Evolutionary conservation across 1,140 invertebrate genomes (phyloP), one percentile per base, ranked within the genome.

Genomic region (Drosophila nigromelanica): DNA sequence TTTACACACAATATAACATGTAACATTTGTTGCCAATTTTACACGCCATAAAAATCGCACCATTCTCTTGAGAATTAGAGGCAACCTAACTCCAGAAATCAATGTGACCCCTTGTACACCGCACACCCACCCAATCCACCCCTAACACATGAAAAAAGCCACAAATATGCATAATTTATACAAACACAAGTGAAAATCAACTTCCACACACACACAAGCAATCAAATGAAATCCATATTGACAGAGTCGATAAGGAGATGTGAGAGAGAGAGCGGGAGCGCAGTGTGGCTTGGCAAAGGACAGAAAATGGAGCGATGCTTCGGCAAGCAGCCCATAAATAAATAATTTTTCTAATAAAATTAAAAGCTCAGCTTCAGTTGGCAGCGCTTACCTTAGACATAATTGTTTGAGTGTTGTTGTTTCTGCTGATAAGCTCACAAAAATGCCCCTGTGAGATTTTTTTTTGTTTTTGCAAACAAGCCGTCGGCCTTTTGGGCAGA

Each of bases 91-190:
- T 58, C 51, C 52, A 43, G 60, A 86, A 86, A 87, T 82, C 83
- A 86, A 86, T 86, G 82, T 68, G 14, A 7, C 33, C 18, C 18
- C 18, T 18, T 18, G 18, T 18, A 18, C 18, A 7, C 30, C 15
- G 10, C 58, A 24, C 71, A 14, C 14, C 24, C 63, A 10, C 55
- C 39, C n/a, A 43, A 64, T 18, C 27, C 8, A 7, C 48, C 48
- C 7, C 48, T 8, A 27, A 12, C 27, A 35, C 64, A 73, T 33
- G 30, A 27, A 45, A 47, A 63, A 73, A 75, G 51, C 82, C 63
- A 74, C 69, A 83, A 78, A 73, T 67, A 71, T 89, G 79, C 78
- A 89, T 87, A 87, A 87, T 87, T 87, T 89, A 87, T 89, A 63
- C 61, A 60, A 72, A 58, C 58, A 74, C 70, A 75, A 80, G 77